phyloP scores from a whole-genome alignment of 2,797 vertebrate genomes.

The Aselliscus stoliczkanus region DNA sequence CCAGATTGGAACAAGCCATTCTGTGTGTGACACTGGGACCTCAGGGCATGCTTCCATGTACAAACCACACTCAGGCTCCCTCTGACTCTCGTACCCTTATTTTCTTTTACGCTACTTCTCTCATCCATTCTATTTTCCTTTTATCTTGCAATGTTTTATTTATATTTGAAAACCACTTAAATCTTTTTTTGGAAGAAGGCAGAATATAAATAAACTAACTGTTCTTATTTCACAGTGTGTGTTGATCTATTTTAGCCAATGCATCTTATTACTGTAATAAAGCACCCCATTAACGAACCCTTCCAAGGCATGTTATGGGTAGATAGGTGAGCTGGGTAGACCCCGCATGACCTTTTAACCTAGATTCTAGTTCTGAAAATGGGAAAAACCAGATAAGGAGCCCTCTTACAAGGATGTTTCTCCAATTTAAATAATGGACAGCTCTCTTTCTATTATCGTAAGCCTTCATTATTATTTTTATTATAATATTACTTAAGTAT shows the following conservation, averaged over 20 bases:
- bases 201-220: conserved; percentile 31
- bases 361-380: background rate
- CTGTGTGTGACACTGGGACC: rapidly evolving
- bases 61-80: background rate
- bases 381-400: background rate
- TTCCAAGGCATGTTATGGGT: background rate
- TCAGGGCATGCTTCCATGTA: rapidly evolving
- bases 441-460: background rate
- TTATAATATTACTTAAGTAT: conserved; percentile 30
- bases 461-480: conserved; percentile 15
- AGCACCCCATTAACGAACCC: background rate
- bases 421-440: background rate
- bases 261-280: background rate
- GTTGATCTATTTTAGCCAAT: background rate
- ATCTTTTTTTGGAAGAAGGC: background rate
- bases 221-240: conserved; percentile 3
- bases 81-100: background rate
- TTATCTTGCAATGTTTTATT: conserved; percentile 1
- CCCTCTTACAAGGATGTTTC: background rate
- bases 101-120: background rate
- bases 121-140: background rate
- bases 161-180: conserved; percentile 28
- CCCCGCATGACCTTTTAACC: background rate
- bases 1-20: background rate
- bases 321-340: background rate